phyloP scores from a whole-genome alignment of 2,797 vertebrate genomes.

The Vireo griseus region DNA sequence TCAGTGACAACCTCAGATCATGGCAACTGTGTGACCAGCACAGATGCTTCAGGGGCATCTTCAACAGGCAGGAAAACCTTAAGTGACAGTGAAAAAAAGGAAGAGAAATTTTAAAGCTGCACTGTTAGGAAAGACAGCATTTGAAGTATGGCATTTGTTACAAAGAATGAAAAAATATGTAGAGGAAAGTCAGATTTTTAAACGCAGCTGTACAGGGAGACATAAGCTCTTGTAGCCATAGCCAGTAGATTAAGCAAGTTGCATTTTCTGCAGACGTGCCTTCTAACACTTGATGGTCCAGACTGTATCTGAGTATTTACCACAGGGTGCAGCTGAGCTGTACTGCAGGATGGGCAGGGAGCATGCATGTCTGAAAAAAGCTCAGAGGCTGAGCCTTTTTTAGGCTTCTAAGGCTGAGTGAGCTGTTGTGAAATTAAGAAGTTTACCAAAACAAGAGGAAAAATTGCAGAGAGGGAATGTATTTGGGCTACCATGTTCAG shows the following conservation, averaged over 20 bases:
- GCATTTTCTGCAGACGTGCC: not conserved
- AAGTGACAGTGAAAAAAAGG: not conserved
- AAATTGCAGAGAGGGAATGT: not conserved
- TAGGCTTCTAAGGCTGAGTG: not conserved
- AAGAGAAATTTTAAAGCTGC: not conserved
- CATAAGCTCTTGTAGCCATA: not conserved
- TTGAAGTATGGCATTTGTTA: not conserved
- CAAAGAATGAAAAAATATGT: not conserved
- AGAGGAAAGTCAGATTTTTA: not conserved
- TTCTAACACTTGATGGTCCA: not conserved
- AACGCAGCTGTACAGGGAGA: not conserved
- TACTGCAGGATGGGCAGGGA: not conserved
- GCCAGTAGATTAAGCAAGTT: not conserved
- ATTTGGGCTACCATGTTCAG: not conserved
- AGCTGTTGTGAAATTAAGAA: not conserved
- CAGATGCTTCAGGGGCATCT: not conserved
- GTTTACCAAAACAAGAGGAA: not conserved
- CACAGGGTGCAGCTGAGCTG: not conserved
- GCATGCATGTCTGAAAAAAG: accelerated
- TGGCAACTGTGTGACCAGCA: not conserved
- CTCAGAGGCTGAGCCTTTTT: not conserved
- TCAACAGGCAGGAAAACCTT: not conserved
- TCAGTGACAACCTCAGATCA: not conserved
- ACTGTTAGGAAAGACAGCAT: not conserved
- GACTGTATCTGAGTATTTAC: not conserved